A percentile compares a stretch with the other conserved stretches of the same genome.
Evolutionary conservation across 2,797 vertebrate genomes (phyloP).

Genomic region (Myotis pilosus): DNA sequence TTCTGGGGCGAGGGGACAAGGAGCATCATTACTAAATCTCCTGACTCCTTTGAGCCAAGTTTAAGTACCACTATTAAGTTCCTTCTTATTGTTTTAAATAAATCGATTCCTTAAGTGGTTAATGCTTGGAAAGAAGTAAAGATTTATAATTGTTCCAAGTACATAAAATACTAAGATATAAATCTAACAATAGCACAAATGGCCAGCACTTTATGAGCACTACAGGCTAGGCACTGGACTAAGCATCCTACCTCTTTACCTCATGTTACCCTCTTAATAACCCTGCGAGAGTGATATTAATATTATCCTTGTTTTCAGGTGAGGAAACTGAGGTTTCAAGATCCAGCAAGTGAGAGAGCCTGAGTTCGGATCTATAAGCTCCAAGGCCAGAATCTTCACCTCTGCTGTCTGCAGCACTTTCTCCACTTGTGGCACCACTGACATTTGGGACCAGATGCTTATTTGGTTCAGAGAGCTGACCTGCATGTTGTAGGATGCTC

Average conservation of each 20-base stretch:
- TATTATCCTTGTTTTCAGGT: neutral
- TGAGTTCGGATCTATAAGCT: neutral
- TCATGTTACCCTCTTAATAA: neutral
- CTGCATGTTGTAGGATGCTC: neutral
- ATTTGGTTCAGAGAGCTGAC: neutral
- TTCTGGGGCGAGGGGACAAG: neutral
- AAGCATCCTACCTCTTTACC: neutral
- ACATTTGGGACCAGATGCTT: neutral
- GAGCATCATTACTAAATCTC: neutral
- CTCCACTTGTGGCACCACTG: neutral
- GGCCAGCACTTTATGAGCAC: neutral
- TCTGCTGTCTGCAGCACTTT: neutral
- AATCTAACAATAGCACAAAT: neutral
- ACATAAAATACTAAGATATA: neutral
- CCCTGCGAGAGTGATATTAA: neutral
- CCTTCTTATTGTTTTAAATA: neutral
- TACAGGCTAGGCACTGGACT: too few relatives aligned
- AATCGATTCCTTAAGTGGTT: neutral
- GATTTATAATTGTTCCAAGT: neutral
- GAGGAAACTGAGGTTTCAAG: neutral
- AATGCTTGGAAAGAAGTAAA: neutral
- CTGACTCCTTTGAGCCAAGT: neutral
- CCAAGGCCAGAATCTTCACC: neutral
- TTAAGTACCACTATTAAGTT: neutral
- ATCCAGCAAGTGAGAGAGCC: neutral